A percentile compares a stretch with the other conserved stretches of the same genome.
Conservation (phyloP, 2,888 invertebrate species). For the Luperina testacea region DNA sequence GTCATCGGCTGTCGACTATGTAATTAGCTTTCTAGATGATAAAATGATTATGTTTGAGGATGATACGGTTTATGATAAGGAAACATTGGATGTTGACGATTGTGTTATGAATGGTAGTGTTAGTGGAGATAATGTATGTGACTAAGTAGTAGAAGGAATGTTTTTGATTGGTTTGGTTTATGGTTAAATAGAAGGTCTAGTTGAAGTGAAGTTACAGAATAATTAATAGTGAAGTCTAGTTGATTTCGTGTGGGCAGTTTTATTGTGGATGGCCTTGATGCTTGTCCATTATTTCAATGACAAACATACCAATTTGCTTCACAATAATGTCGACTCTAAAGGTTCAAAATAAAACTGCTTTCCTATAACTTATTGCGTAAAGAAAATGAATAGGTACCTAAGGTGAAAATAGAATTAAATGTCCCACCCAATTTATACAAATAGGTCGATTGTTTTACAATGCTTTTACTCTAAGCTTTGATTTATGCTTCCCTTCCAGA, state of each 20-base stretch:
- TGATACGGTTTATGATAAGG: conserved; percentile 29
- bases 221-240: background rate
- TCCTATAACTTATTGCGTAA: background rate
- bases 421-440: conserved; percentile 35
- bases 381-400: background rate
- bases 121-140: background rate
- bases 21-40: conserved; percentile 63
- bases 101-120: background rate
- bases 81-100: background rate
- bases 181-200: conserved; percentile 10
- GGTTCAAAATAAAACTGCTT: background rate
- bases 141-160: background rate
- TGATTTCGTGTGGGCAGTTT: conserved; percentile 6
- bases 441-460: conserved; percentile 51
- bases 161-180: background rate
- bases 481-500: conserved; percentile 39
- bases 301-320: background rate
- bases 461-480: conserved; percentile 52
- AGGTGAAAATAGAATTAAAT: conserved; percentile 8
- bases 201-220: background rate
- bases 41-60: conserved; percentile 29
- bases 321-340: background rate
- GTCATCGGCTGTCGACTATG: conserved; percentile 65
- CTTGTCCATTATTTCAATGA: background rate
- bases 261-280: conserved; percentile 6